Percentiles rank a stretch among this genome's conserved stretches.
Evolutionary conservation across 2,888 invertebrate genomes (phyloP).

Genomic region (Ceraclea dissimilis): DNA sequence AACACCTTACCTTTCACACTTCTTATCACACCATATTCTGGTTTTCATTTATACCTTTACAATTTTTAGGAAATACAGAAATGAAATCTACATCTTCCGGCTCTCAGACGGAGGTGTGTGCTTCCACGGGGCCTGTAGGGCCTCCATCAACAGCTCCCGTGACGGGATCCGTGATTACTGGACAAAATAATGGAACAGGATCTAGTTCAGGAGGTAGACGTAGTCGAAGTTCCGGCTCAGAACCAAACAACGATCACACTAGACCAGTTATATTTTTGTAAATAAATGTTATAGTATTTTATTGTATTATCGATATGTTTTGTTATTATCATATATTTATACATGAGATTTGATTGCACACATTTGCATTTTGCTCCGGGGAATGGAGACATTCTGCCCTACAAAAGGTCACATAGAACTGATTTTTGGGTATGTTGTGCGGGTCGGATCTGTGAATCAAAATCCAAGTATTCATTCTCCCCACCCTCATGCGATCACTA

Average conservation of each 20-base stretch:
- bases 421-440: too few species aligned
- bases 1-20: background rate
- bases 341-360: background rate
- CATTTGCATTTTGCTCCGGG: background rate
- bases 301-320: too few species aligned
- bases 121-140: constrained; percentile 31
- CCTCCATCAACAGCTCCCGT: constrained; percentile 36
- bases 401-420: too few species aligned
- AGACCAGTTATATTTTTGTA: constrained; percentile 43
- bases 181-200: constrained; percentile 42
- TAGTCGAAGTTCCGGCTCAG: constrained; percentile 42
- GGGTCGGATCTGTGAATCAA: too few species aligned
- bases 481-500: too few species aligned
- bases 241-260: constrained; percentile 33
- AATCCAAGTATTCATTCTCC: too few species aligned
- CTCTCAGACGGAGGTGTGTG: constrained; percentile 32
- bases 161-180: constrained; percentile 35
- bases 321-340: too few species aligned
- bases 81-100: constrained; percentile 38
- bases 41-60: too few species aligned
- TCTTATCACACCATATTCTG: too few species aligned
- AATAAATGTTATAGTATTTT: constrained; percentile 1
- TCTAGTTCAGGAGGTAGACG: constrained; percentile 45
- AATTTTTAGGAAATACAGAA: constrained; percentile 27
- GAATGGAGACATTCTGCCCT: background rate